Percentiles rank a stretch among this genome's conserved stretches.
phyloP scores from a whole-genome alignment of 2,113 vertebrate species.

The Megaceryle maxima region DNA sequence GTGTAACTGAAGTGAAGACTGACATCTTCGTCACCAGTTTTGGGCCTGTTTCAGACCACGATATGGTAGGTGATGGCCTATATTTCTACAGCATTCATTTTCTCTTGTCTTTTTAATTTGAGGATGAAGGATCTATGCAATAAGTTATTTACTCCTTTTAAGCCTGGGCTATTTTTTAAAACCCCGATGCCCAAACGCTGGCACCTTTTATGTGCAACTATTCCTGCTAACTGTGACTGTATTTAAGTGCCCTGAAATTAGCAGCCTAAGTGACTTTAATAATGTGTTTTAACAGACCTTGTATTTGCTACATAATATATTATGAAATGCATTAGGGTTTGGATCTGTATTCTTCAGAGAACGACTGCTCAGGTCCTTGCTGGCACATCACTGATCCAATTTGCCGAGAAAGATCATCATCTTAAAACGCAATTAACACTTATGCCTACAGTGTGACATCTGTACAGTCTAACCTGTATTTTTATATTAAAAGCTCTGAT shows the following conservation, averaged over 20 bases:
- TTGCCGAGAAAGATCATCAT: slow-evolving; percentile 37
- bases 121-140: not conserved
- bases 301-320: slow-evolving; percentile 29
- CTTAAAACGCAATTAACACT: slow-evolving; percentile 55
- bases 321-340: slow-evolving; percentile 11
- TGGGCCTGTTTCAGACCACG: slow-evolving; percentile 97
- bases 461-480: slow-evolving; percentile 34
- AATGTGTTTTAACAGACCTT: slow-evolving; percentile 19
- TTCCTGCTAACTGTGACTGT: not conserved
- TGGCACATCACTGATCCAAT: slow-evolving; percentile 45
- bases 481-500: slow-evolving; percentile 56
- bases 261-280: slow-evolving; percentile 14
- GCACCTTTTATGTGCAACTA: not conserved
- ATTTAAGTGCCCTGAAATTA: slow-evolving; percentile 24
- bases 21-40: slow-evolving; percentile 99
- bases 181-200: not conserved
- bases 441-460: slow-evolving; percentile 12
- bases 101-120: slow-evolving; percentile 13
- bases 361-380: slow-evolving; percentile 4
- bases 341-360: not conserved
- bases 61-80: slow-evolving; percentile 88
- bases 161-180: not conserved
- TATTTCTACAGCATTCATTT: slow-evolving; percentile 16
- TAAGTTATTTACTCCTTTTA: slow-evolving; percentile 1
- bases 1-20: slow-evolving; percentile 99